phyloP scores from a whole-genome alignment of 1,140 invertebrate genomes.

The Macrotrachela quadricornifera region DNA sequence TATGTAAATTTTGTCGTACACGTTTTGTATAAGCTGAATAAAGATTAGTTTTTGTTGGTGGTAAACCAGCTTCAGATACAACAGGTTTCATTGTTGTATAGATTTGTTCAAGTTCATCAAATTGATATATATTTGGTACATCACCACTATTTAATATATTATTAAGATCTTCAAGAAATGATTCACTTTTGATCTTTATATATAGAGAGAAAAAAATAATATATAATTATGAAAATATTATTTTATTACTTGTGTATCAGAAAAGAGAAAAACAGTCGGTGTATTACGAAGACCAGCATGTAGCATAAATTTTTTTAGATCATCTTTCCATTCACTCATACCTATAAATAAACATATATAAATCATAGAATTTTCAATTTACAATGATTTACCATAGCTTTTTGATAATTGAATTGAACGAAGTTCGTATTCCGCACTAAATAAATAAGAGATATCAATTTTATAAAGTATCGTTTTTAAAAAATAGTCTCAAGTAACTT shows the following conservation, averaged over 20 bases:
- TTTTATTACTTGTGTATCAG: constrained; percentile 26
- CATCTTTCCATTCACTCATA: constrained; percentile 28
- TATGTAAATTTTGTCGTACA: constrained; percentile 53
- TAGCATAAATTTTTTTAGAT: constrained; percentile 29
- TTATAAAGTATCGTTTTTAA: no score
- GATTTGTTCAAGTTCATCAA: constrained; percentile 30
- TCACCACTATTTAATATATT: constrained; percentile 46
- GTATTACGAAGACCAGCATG: constrained; percentile 30
- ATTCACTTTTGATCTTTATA: constrained; percentile 29
- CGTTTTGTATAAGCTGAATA: constrained; percentile 59
- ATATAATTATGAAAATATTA: not conserved
- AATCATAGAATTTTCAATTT: constrained; percentile 30
- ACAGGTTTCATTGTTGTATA: constrained; percentile 31
- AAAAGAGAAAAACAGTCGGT: constrained; percentile 29
- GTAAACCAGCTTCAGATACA: constrained; percentile 33
- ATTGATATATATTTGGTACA: constrained; percentile 41
- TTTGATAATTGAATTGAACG: constrained; percentile 4
- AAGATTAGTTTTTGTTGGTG: constrained; percentile 51
- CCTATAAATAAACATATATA: constrained; percentile 30
- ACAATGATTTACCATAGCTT: constrained; percentile 47
- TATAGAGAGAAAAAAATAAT: not conserved
- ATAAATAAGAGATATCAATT: no score
- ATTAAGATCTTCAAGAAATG: constrained; percentile 31
- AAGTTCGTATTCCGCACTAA: no score
- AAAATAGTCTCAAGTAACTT: no score